These are phyloP conservation scores for Zootoca vivipara DNA, from an alignment of 2,113 vertebrate species.

Conservation along the genomic window DNA sequence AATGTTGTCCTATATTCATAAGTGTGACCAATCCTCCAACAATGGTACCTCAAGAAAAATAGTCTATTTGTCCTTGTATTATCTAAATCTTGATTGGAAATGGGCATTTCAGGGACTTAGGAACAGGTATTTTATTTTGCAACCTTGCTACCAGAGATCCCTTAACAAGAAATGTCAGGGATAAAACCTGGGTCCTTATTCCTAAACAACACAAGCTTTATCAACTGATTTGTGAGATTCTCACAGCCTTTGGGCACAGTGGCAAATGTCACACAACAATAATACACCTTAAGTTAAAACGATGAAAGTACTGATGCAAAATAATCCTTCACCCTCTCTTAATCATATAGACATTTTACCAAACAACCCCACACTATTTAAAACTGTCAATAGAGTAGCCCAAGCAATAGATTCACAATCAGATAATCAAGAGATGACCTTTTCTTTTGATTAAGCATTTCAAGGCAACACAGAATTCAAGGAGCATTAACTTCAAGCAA, in stretches of 20 bases:
- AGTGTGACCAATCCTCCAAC: background rate
- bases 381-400: constrained; percentile 35
- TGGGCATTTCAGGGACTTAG: background rate
- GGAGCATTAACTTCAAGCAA: constrained; percentile 34
- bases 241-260: background rate
- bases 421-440: constrained; percentile 30
- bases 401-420: background rate
- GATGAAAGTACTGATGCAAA: constrained; percentile 15
- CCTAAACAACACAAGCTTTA: background rate
- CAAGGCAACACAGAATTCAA: constrained; percentile 32
- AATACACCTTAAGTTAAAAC: constrained; percentile 20
- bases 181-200: background rate
- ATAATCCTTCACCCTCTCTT: constrained; percentile 48
- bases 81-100: background rate
- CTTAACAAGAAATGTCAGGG: background rate
- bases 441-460: constrained; percentile 57
- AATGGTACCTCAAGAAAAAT: background rate
- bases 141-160: background rate
- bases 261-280: background rate
- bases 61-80: background rate
- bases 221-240: background rate
- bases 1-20: background rate
- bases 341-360: constrained; percentile 22
- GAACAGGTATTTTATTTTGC: background rate
- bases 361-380: background rate